These are phyloP conservation scores for Hyphantria cunea DNA, from an alignment of 1,140 invertebrate genomes.

Conservation along the genomic window DNA sequence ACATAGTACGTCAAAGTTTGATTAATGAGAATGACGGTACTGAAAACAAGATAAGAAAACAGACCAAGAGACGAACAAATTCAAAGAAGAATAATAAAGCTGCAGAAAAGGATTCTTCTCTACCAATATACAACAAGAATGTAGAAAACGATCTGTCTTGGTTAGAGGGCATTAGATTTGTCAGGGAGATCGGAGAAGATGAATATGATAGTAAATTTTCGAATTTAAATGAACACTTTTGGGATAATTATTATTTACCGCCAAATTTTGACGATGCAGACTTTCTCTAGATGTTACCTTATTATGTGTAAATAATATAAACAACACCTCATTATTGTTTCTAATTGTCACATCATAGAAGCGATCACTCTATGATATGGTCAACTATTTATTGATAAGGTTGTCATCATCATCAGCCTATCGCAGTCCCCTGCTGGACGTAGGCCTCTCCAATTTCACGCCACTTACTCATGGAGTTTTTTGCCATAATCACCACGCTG, in stretches of 20 bases:
- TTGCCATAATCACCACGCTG: too few relatives aligned
- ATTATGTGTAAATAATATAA: background rate
- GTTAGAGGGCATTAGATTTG: constrained; percentile 55
- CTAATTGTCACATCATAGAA: too few relatives aligned
- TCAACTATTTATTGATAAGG: too few relatives aligned
- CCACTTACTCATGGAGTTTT: too few relatives aligned
- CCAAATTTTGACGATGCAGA: constrained; percentile 32
- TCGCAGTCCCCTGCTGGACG: too few relatives aligned
- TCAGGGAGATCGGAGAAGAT: constrained; percentile 45
- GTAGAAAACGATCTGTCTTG: constrained; percentile 50
- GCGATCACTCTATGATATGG: too few relatives aligned
- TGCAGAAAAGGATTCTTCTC: background rate
- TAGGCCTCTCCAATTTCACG: too few relatives aligned
- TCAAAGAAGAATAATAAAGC: background rate
- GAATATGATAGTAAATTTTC: constrained; percentile 43
- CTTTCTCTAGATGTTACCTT: background rate
- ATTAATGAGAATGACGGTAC: too few relatives aligned
- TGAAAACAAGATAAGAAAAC: too few relatives aligned
- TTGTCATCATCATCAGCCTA: too few relatives aligned
- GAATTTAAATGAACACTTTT: constrained; percentile 48
- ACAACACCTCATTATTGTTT: background rate
- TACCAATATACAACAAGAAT: constrained; percentile 28
- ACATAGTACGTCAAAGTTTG: background rate
- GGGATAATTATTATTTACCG: constrained; percentile 49
- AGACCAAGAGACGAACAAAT: background rate